Evolutionary conservation across 2,888 invertebrate genomes (phyloP).

Genomic region (Dicyrtomina minuta): DNA sequence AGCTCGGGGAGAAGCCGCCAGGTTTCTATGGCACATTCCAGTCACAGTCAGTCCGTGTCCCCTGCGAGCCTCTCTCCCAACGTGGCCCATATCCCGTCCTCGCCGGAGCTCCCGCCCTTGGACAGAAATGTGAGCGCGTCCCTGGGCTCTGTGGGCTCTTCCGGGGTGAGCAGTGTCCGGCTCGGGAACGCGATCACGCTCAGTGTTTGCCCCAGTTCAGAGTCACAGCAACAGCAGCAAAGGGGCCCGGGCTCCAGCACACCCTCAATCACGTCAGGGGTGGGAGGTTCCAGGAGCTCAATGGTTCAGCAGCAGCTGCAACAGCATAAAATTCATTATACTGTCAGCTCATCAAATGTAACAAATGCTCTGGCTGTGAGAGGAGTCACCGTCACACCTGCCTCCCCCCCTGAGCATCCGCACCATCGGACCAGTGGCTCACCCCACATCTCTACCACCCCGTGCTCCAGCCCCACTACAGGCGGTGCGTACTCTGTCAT

Average conservation of each 20-base stretch:
- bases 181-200: slow-evolving; percentile 44
- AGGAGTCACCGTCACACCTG: slow-evolving; percentile 51
- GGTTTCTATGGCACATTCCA: too few relatives aligned
- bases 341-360: slow-evolving; percentile 9
- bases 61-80: slow-evolving; percentile 7
- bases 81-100: not conserved
- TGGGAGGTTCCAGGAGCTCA: too few relatives aligned
- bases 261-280: not conserved
- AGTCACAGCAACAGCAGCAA: too few relatives aligned
- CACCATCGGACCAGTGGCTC: slow-evolving; percentile 3
- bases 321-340: not conserved
- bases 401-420: slow-evolving; percentile 36
- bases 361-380: slow-evolving; percentile 42
- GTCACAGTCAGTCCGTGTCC: slow-evolving; percentile 3
- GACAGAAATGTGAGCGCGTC: slow-evolving; percentile 36
- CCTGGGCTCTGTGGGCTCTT: slow-evolving; percentile 38
- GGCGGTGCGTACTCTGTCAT: slow-evolving; percentile 29
- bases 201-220: slow-evolving; percentile 40
- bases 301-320: too few relatives aligned
- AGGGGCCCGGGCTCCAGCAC: not conserved
- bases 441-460: slow-evolving; percentile 8
- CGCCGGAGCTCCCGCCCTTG: slow-evolving; percentile 5
- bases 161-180: slow-evolving; percentile 27
- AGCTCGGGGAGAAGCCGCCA: not conserved
- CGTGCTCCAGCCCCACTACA: slow-evolving; percentile 26